Evolutionary conservation across 2,797 vertebrate genomes (phyloP), one percentile per base, ranked within the genome.

Genomic region (Thamnophis elegans): DNA sequence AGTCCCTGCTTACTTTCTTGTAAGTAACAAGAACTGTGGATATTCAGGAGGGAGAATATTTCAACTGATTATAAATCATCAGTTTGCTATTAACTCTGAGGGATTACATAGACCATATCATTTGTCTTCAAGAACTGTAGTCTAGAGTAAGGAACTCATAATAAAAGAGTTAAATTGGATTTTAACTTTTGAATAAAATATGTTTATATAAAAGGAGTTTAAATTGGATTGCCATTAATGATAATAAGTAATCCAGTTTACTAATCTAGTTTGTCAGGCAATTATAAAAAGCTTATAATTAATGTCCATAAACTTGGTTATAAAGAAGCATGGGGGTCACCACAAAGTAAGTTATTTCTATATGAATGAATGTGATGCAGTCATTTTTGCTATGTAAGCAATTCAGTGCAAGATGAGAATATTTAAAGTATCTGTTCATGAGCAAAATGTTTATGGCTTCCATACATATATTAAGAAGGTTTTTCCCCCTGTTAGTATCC

Each of bases 141-240:
- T 32, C 68, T 94, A 92, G 58, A 87, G 78, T 18, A 65, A 88
- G 20, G 12, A 51, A 53, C 91, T 94, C 62, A 32, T 91, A 42
- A 1, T 53, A 0, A 51, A 51, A 14, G 53, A 36, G 85, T 91
- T 54, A 88, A 94, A 12, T 90, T 86, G 68, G 36, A 91, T 82
- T 90, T 68, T 62, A 62, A 62, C 60, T 62, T 68, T 68, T 68
- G 5, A 65, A 65, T 65, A 65, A n/a, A 65, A n/a, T n/a, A 2
- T n/a, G 14, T 68, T 68, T 32, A 32, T 68, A 32, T 91, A 42
- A 1, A 0, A 58, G 13, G 51, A 85, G 85, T 91, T 91, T 54
- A 88, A 94, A 10, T 91, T 88, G 58, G 32, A 91, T 82, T 91
- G 85, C 22, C 26, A 16, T 59, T 87, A 92, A 36, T 94, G 58